Percentiles rank a stretch among this genome's conserved stretches.
Conservation (phyloP, 2,888 invertebrate species). For the Litoditis marina region DNA sequence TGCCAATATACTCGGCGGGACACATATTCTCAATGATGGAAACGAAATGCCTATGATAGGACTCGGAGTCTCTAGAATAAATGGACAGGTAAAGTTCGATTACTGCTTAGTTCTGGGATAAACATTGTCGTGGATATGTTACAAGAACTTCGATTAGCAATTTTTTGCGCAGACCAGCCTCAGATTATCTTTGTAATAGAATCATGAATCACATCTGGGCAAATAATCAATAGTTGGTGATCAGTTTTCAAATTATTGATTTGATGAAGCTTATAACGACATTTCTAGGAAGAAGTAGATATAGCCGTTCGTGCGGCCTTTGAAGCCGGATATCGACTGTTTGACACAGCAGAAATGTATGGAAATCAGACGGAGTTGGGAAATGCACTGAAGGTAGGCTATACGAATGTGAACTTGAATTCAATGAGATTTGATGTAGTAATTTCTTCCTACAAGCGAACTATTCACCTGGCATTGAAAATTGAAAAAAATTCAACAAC, state of each 20-base stretch:
- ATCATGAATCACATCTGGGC: too few relatives aligned
- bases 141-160: too few relatives aligned
- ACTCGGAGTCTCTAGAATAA: conserved; percentile 43
- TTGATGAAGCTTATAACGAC: background rate
- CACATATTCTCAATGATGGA: conserved; percentile 22
- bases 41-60: conserved; percentile 43
- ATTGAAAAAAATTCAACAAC: too few relatives aligned
- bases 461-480: too few relatives aligned
- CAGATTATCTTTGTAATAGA: too few relatives aligned
- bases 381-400: conserved; percentile 64
- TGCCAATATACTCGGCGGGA: conserved; percentile 1
- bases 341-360: conserved; percentile 78
- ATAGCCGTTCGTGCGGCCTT: conserved; percentile 36
- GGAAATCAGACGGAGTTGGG: conserved; percentile 73
- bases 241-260: background rate
- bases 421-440: too few relatives aligned
- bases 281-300: conserved; percentile 22
- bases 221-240: too few relatives aligned
- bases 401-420: background rate
- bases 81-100: conserved; percentile 26
- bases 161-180: too few relatives aligned
- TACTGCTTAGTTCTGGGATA: too few relatives aligned
- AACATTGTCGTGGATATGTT: too few relatives aligned
- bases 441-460: too few relatives aligned
- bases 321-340: conserved; percentile 70